Evolutionary conservation across 2,113 vertebrate species (phyloP).

Genomic region (Nyctereutes procyonoides): DNA sequence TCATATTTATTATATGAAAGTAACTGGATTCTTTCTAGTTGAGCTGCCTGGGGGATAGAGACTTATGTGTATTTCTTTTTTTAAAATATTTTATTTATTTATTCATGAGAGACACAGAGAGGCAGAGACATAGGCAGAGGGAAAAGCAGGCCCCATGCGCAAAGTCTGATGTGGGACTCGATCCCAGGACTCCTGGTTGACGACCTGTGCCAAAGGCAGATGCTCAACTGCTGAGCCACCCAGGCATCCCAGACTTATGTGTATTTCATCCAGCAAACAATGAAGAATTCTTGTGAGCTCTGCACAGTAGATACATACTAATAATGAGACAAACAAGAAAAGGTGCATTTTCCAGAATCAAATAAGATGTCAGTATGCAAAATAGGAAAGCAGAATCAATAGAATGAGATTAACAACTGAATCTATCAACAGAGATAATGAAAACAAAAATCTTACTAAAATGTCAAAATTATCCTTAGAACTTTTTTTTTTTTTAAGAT

Average conservation of each 20-base stretch:
- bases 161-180: too few relatives aligned
- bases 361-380: slow-evolving; percentile 45
- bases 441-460: slow-evolving; percentile 25
- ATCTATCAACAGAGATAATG: not conserved
- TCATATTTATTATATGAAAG: slow-evolving; percentile 50
- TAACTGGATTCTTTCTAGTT: slow-evolving; percentile 36
- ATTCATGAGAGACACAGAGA: too few relatives aligned
- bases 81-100: too few relatives aligned
- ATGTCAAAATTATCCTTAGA: slow-evolving; percentile 4
- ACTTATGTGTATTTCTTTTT: not conserved
- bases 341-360: slow-evolving; percentile 50
- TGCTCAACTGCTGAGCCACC: too few relatives aligned
- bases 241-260: not conserved
- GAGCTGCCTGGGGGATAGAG: slow-evolving; percentile 4
- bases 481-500: not conserved
- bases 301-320: not conserved
- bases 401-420: slow-evolving; percentile 54
- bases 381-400: slow-evolving; percentile 12
- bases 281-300: not conserved
- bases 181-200: too few relatives aligned
- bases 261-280: not conserved
- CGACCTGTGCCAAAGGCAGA: too few relatives aligned
- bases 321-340: not conserved
- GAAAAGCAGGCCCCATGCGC: too few relatives aligned
- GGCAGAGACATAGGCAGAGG: too few relatives aligned